Base-by-base conservation (phyloP, 2,113 vertebrate species). In the Brevimyrus niger region DNA sequence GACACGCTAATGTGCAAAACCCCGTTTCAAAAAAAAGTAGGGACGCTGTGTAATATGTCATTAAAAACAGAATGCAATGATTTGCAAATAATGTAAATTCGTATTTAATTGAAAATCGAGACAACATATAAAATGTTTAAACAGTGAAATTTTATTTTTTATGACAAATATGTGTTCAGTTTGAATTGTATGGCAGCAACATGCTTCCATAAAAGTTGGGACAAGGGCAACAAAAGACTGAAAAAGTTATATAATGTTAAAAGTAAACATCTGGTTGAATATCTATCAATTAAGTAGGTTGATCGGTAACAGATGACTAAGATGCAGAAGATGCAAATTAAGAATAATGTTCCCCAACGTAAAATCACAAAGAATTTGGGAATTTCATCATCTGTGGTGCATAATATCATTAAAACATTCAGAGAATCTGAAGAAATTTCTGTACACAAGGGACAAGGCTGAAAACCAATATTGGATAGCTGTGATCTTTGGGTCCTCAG, bases 1-100 rank as follows among this genome's bases (percentile, higher is more conserved):
- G 80, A 86, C 42, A 47, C 69, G 80, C 89, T 73, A 48, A 90
- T 89, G 80, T 55, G 19, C 55, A 58, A 58, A 58, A 58, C 55
- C 55, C 21, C 23, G 55, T 58, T 23, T 58, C 55, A 19, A 58
- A 58, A 58, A 21, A 23, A 58, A 21, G 55, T 23, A 8, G 55
- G 55, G 21, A 23, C 55, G 21, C 55, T 58, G 55, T 23, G 55
- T 58, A 2, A 58, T 23, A 58, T 58, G 55, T 58, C 7, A 58
- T 7, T 23, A 23, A 23, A 23, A 58, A 23, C 55, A 23, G 55
- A 58, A 58, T 23, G 6, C 4, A 21, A 8, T 58, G 55, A 58
- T 8, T 58, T 58, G 21, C 55, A 58, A 58, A 23, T 58, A 19
- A 58, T 23, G 8, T 8, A 58, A 58, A 8, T 23, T 21, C 6